phyloP scores from a whole-genome alignment of 2,113 vertebrate species.

The Gracilinanus agilis region DNA sequence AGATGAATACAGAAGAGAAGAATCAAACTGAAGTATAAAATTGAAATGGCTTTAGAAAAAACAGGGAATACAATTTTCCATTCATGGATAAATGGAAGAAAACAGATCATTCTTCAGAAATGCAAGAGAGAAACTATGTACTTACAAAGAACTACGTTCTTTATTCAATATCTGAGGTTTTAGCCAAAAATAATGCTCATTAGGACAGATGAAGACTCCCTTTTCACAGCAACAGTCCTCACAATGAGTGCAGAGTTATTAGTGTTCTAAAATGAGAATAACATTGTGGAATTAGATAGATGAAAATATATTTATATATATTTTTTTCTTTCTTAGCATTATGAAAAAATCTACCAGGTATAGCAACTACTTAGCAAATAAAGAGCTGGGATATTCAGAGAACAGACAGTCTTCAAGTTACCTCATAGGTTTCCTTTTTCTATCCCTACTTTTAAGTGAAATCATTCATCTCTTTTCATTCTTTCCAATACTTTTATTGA shows the following conservation, averaged over 20 bases:
- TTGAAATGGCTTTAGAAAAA: constrained; percentile 52
- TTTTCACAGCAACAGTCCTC: neutral
- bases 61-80: neutral
- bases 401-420: neutral
- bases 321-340: neutral
- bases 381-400: neutral
- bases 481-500: constrained; percentile 36
- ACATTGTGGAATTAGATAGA: constrained; percentile 24
- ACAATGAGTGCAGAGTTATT: neutral
- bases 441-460: constrained; percentile 31
- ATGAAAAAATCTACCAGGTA: constrained; percentile 8
- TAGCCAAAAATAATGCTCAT: neutral
- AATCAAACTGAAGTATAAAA: constrained; percentile 59
- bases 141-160: neutral
- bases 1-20: neutral
- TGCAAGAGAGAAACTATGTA: neutral
- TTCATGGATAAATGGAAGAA: constrained; percentile 25
- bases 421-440: neutral
- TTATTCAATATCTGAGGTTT: neutral
- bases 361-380: neutral
- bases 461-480: constrained; percentile 50
- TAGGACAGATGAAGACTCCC: neutral
- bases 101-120: constrained; percentile 8
- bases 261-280: neutral
- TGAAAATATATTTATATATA: neutral